Evolutionary conservation across 2,888 invertebrate genomes (phyloP).

Genomic region (Erannis defoliaria): DNA sequence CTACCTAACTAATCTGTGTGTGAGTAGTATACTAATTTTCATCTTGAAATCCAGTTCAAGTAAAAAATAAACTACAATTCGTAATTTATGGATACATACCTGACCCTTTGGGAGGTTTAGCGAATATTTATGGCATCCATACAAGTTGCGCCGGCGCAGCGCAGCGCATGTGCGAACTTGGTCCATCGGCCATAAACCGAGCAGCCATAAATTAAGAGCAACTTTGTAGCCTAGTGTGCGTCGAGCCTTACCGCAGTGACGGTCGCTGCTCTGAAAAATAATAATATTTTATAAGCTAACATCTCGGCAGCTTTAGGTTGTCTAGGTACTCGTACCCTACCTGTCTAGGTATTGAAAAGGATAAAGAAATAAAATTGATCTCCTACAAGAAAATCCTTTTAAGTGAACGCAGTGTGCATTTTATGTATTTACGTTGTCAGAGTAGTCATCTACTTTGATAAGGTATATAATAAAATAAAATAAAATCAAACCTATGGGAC

Average conservation of each 20-base stretch:
- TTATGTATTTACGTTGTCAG: background rate
- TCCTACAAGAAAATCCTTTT: conserved; percentile 57
- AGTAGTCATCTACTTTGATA: no score
- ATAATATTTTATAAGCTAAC: conserved; percentile 54
- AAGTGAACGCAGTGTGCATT: conserved; percentile 35
- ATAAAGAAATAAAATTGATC: conserved; percentile 48
- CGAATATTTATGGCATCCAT: conserved; percentile 71
- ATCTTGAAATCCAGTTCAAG: conserved; percentile 24
- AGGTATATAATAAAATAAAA: no score
- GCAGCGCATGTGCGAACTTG: conserved; percentile 78
- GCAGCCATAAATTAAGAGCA: conserved; percentile 77
- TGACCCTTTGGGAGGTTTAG: conserved; percentile 70
- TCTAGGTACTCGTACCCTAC: no score
- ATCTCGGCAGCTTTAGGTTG: background rate
- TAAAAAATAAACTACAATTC: conserved; percentile 30
- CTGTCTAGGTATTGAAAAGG: conserved; percentile 34
- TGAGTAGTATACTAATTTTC: conserved; percentile 15
- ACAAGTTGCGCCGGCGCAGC: conserved; percentile 59
- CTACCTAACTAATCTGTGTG: background rate
- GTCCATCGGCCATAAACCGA: conserved; percentile 72
- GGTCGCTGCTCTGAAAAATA: conserved; percentile 57
- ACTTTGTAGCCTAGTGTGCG: conserved; percentile 71
- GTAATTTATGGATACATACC: conserved; percentile 55
- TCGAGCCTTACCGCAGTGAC: conserved; percentile 52
- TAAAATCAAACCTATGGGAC: no score